A percentile compares a stretch with the other conserved stretches of the same genome.
phyloP scores from a whole-genome alignment of 2,888 invertebrate genomes.

The Anthophora plumipes region DNA sequence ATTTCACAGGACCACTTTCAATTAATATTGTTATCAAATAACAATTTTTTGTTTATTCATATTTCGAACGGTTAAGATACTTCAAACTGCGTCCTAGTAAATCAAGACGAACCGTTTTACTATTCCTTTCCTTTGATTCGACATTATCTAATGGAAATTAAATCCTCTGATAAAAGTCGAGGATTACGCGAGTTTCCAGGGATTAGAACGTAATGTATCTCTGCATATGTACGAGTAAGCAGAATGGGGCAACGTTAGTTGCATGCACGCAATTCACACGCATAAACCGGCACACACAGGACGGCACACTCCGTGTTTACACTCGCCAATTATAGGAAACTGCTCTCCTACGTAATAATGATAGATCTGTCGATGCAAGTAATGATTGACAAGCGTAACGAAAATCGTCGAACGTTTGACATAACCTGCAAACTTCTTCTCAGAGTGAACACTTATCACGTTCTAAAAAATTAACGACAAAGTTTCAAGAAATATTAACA shows the following conservation, averaged over 20 bases:
- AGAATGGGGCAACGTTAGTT: slow-evolving; percentile 58
- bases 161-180: not conserved
- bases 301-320: slow-evolving; percentile 64
- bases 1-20: not conserved
- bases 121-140: not conserved
- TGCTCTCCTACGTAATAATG: slow-evolving; percentile 68
- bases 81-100: not conserved
- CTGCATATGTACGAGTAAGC: slow-evolving; percentile 19
- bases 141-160: not conserved
- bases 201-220: not conserved
- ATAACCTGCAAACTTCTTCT: not conserved
- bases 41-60: not conserved
- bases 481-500: not conserved
- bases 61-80: not conserved
- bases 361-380: slow-evolving; percentile 67
- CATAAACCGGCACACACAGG: slow-evolving; percentile 40
- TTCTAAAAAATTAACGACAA: not conserved
- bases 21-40: not conserved
- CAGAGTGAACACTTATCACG: not conserved
- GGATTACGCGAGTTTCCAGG: not conserved
- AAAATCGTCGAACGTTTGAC: not conserved
- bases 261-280: slow-evolving; percentile 54
- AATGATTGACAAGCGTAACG: slow-evolving; percentile 65
- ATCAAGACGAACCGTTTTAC: not conserved
- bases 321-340: slow-evolving; percentile 74